Base-by-base conservation (phyloP, 2,797 vertebrate species). In the Toxotes lorentzi region DNA sequence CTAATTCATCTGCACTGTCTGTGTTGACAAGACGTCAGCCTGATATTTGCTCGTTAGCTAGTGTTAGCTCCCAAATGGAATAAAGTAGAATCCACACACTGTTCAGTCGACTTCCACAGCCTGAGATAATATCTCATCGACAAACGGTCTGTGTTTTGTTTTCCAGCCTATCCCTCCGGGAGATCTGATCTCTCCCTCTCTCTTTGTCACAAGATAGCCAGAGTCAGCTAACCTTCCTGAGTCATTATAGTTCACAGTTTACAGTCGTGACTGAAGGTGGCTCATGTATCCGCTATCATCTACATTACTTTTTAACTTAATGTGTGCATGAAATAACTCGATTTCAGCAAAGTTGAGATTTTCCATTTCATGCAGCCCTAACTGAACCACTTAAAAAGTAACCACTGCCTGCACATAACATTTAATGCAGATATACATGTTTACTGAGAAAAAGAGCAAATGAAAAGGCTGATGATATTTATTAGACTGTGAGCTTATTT, bases 1-100 rank as follows among this genome's bases (percentile, higher is more conserved):
- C 5, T 34, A 65, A 34, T 50, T 65, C 45, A 65, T 63, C 41
- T 30, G 41, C 41, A 23, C 30, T 48, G 27, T 50, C 11, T 65
- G 45, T 53, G n/a, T 38, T 66, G 64, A 50, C 50, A 24, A 14
- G 50, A 51, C 50, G 11, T 51, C 11, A 24, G n/a, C 23, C 50
- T 51, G 50, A 51, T 51, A 14, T 51, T 23, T 51, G 50, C 50
- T 51, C 2, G 48, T 23, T 51, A 51, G n/a, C 50, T 24, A 24
- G n/a, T 24, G 50, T 24, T 51, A 24, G 23, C n/a, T 24, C 50
- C 23, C 23, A 50, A 4, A 23, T 9, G 1, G 21, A 50, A n/a
- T 23, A 11, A 50, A 23, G 50, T 19, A 51, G 50, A 24, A 51
- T 12, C 11, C 50, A 51, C 5, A 13, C 50, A 51, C 50, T 51